Evolutionary conservation across 2,797 vertebrate genomes (phyloP).

Genomic region (Lagodon rhomboides): DNA sequence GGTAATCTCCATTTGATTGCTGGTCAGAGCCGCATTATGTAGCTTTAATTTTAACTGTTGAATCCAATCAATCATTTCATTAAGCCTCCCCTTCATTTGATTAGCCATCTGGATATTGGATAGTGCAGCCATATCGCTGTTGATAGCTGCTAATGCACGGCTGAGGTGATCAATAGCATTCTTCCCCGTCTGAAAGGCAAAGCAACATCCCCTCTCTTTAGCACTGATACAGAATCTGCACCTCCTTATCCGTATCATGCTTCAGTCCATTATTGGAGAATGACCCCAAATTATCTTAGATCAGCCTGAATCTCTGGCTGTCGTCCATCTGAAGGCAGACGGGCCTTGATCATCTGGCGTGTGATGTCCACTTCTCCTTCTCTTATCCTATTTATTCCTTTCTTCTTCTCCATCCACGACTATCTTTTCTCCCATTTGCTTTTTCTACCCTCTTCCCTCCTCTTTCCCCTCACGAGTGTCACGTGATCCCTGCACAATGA

Average conservation of each 20-base stretch:
- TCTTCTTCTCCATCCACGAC: conserved; percentile 2
- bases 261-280: conserved; percentile 49
- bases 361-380: background rate
- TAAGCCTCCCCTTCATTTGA: conserved; percentile 60
- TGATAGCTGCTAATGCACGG: conserved; percentile 51
- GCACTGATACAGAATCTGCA: conserved; percentile 50
- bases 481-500: conserved; percentile 69
- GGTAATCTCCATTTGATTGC: conserved; percentile 4
- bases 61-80: conserved; percentile 60
- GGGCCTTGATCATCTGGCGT: conserved; percentile 20
- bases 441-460: conserved; percentile 8
- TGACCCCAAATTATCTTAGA: conserved; percentile 51
- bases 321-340: conserved; percentile 37
- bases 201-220: conserved; percentile 35
- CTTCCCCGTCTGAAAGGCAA: conserved; percentile 40
- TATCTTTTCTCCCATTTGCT: conserved; percentile 10
- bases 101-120: conserved; percentile 43
- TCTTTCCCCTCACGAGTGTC: conserved; percentile 36
- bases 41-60: conserved; percentile 35
- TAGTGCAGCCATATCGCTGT: conserved; percentile 27
- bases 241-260: conserved; percentile 50
- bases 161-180: conserved; percentile 54
- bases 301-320: conserved; percentile 47
- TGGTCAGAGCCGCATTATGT: conserved; percentile 19
- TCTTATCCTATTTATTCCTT: background rate